Percentiles rank a stretch among this genome's conserved stretches.
Conservation (phyloP, 2,888 invertebrate genomes). For the Sisyra terminalis region DNA sequence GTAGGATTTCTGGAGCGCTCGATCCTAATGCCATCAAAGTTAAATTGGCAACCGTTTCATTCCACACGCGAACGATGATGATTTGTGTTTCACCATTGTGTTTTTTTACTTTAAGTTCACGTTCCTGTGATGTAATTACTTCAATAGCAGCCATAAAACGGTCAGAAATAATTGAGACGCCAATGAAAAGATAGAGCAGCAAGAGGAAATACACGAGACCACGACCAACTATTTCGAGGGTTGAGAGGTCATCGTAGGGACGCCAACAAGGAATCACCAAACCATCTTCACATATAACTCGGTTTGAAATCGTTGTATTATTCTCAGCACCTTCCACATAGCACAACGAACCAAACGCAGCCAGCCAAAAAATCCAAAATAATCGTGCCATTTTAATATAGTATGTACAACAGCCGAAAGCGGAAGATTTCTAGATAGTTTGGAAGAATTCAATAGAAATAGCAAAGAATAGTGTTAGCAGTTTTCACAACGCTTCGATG, state of each 20-base stretch:
- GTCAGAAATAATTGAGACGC: constrained; percentile 96
- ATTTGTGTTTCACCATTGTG: constrained; percentile 77
- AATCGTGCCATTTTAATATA: not conserved
- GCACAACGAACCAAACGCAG: not conserved
- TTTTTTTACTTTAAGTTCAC: constrained; percentile 80
- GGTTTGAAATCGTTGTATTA: not conserved
- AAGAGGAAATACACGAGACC: constrained; percentile 80
- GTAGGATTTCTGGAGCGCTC: constrained; percentile 93
- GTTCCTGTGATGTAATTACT: constrained; percentile 95
- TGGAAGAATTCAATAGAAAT: not conserved
- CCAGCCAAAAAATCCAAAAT: not conserved
- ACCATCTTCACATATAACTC: constrained; percentile 55
- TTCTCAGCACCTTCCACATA: not conserved
- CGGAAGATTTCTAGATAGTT: not conserved
- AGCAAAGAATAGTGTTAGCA: not conserved
- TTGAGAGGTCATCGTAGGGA: constrained; percentile 60
- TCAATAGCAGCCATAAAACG: constrained; percentile 99
- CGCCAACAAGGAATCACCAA: constrained; percentile 78
- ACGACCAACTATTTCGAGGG: constrained; percentile 63
- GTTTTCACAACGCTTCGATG: not conserved
- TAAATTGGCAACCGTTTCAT: constrained; percentile 96
- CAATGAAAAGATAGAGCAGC: constrained; percentile 91
- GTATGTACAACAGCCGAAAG: not conserved
- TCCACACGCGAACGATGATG: constrained; percentile 93
- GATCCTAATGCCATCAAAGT: constrained; percentile 98